phyloP scores from a whole-genome alignment of 2,888 invertebrate species.

The Aromia moschata region DNA sequence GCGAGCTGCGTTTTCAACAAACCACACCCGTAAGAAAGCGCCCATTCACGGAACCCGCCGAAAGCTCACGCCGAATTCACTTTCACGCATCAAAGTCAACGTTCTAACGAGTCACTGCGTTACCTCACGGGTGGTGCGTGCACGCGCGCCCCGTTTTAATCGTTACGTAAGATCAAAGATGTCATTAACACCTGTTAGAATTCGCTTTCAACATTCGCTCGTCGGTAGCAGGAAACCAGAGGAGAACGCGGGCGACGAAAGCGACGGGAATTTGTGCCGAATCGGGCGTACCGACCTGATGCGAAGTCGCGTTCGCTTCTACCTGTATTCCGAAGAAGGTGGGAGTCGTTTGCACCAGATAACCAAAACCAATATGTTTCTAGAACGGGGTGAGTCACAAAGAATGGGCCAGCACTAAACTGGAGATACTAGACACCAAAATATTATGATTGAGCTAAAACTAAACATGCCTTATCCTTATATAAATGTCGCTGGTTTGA shows the following conservation, averaged over 20 bases:
- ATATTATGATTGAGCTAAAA: too few species aligned
- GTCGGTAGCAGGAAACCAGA: constrained; percentile 51
- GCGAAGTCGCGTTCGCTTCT: constrained; percentile 41
- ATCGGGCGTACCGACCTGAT: constrained; percentile 28
- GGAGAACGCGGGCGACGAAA: constrained; percentile 35
- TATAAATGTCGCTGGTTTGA: too few species aligned
- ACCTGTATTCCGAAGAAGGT: constrained; percentile 33
- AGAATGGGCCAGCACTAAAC: too few species aligned
- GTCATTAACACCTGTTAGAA: constrained; percentile 59
- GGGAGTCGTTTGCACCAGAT: constrained; percentile 37
- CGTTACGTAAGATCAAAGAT: constrained; percentile 44
- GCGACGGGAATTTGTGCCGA: constrained; percentile 27
- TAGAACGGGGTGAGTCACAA: too few species aligned
- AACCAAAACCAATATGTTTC: not conserved
- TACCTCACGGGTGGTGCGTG: constrained; percentile 1
- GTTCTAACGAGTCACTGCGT: constrained; percentile 5
- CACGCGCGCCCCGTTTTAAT: constrained; percentile 17
- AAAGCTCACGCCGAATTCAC: constrained; percentile 31
- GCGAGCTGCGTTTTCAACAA: not conserved
- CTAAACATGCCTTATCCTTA: too few species aligned
- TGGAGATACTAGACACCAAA: too few species aligned
- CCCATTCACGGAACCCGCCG: constrained; percentile 35
- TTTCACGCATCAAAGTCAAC: constrained; percentile 27
- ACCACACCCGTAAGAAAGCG: constrained; percentile 8
- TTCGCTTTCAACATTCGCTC: constrained; percentile 61